Percentiles rank a stretch among this genome's conserved stretches.
Evolutionary conservation across 2,113 vertebrate genomes (phyloP).

Genomic region (Natator depressus): DNA sequence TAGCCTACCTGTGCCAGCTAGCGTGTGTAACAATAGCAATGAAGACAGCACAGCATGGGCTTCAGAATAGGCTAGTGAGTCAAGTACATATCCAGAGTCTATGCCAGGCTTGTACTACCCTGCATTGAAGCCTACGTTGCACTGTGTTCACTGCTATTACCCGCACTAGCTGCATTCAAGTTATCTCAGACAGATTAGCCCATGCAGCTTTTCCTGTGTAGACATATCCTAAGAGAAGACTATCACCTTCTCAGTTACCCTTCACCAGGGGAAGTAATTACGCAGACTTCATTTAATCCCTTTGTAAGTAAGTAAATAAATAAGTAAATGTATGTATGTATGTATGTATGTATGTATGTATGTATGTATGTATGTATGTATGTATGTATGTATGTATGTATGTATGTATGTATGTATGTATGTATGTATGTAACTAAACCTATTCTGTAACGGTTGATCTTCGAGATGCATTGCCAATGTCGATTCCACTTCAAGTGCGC

Average conservation of each 20-base stretch:
- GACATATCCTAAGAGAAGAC: background rate
- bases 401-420: too few relatives aligned
- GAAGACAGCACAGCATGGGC: background rate
- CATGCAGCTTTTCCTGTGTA: background rate
- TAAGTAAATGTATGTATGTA: too few relatives aligned
- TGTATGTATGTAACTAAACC: too few relatives aligned
- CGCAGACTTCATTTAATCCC: background rate
- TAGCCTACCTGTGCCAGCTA: background rate
- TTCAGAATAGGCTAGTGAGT: background rate
- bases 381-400: too few relatives aligned
- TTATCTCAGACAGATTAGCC: too few relatives aligned
- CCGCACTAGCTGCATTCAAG: too few relatives aligned
- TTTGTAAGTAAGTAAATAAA: background rate
- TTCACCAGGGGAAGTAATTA: background rate
- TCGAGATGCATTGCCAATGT: too few relatives aligned
- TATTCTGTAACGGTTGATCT: too few relatives aligned
- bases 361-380: too few relatives aligned
- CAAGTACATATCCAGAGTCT: background rate
- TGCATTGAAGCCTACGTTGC: background rate
- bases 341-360: too few relatives aligned
- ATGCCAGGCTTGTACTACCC: background rate
- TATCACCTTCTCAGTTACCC: background rate
- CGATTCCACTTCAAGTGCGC: too few relatives aligned
- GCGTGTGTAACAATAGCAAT: background rate
- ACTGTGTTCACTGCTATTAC: background rate